phyloP scores from a whole-genome alignment of 2,113 vertebrate genomes.

The Pongo pygmaeus region DNA sequence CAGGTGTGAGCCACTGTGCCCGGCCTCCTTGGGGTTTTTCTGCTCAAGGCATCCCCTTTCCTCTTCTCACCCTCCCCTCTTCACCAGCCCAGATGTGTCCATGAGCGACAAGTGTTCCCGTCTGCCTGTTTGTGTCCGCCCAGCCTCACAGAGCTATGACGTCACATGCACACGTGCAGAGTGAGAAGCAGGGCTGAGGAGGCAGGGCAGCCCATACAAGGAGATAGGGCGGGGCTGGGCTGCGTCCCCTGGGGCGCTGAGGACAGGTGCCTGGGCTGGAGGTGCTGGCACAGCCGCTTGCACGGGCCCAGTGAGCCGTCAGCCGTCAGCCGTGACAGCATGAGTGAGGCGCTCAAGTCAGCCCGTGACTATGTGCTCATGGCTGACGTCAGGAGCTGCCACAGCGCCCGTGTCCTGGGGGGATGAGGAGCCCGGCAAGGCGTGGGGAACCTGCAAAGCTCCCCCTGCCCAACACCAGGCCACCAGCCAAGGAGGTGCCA shows the following conservation, averaged over 20 bases:
- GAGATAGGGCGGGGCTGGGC: background rate
- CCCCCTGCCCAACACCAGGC: background rate
- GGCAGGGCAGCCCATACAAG: background rate
- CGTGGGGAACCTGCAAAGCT: background rate
- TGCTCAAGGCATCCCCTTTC: background rate
- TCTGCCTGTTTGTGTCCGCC: background rate
- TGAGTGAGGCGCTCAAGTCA: accelerated
- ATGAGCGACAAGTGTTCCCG: background rate
- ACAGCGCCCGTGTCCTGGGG: background rate
- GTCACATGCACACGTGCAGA: accelerated
- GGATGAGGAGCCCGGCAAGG: background rate
- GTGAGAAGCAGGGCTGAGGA: background rate
- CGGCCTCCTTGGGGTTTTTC: background rate
- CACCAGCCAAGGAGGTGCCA: background rate
- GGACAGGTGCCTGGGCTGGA: background rate
- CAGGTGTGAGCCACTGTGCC: too few relatives aligned
- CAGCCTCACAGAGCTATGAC: background rate
- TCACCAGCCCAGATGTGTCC: background rate
- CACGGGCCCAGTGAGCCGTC: accelerated
- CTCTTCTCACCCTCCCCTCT: background rate
- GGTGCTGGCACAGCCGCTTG: background rate
- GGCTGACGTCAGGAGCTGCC: background rate
- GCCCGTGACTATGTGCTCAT: accelerated
- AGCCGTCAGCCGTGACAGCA: background rate
- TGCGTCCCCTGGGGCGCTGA: background rate